These are phyloP conservation scores for Tribolium madens DNA, from an alignment of 1,140 invertebrate genomes.

Conservation along the genomic window DNA sequence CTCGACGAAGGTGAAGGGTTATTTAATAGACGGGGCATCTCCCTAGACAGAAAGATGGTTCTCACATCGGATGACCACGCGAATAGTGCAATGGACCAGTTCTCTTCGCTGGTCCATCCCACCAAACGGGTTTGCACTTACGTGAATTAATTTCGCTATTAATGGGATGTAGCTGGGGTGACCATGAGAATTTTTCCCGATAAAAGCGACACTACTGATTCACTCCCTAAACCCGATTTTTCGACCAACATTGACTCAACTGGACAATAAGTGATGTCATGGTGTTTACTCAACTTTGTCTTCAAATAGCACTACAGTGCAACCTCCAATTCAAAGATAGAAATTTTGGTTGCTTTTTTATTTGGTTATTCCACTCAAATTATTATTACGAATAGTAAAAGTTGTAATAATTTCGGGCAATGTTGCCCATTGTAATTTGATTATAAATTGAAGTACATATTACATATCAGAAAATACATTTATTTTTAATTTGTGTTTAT, in stretches of 20 bases:
- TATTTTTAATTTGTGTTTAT: too few species aligned
- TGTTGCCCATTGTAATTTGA: too few species aligned
- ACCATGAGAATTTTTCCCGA: conserved; percentile 36
- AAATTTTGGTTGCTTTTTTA: too few species aligned
- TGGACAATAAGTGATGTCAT: conserved; percentile 1
- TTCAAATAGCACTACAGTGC: too few species aligned
- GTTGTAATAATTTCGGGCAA: too few species aligned
- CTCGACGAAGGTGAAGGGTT: conserved; percentile 42
- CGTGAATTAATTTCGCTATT: conserved; percentile 44
- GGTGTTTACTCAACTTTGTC: not conserved
- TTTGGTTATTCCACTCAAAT: too few species aligned
- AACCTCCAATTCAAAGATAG: too few species aligned
- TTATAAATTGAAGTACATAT: too few species aligned
- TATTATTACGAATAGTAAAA: too few species aligned
- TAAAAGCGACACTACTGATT: not conserved
- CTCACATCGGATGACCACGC: conserved; percentile 47
- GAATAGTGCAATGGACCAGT: conserved; percentile 35
- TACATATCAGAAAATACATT: too few species aligned
- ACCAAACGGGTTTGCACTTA: conserved; percentile 38
- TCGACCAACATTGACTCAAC: not conserved
- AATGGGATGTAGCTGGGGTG: conserved; percentile 41
- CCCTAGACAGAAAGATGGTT: conserved; percentile 18
- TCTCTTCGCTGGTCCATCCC: conserved; percentile 42
- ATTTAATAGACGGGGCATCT: conserved; percentile 16
- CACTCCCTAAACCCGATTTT: conserved; percentile 5